Evolutionary conservation across 2,888 invertebrate species (phyloP).

Genomic region (Campoletis raptor): DNA sequence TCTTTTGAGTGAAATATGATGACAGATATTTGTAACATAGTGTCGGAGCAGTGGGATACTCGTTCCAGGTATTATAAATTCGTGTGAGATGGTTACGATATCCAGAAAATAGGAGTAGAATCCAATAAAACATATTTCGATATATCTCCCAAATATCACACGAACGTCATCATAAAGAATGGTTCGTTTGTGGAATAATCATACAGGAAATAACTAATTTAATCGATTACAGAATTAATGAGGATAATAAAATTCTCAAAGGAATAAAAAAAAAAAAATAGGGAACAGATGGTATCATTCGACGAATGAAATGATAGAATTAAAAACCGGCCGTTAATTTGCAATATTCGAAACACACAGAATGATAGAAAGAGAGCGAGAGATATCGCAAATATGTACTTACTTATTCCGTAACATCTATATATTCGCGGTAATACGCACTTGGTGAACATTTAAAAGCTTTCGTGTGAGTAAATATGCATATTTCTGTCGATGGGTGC

Average conservation of each 20-base stretch:
- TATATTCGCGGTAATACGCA: neutral
- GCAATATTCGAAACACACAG: neutral
- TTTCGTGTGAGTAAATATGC: conserved; percentile 1
- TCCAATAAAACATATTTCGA: neutral
- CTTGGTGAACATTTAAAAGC: conserved; percentile 17
- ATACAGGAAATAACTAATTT: neutral
- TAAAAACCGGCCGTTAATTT: neutral
- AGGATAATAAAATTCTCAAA: neutral
- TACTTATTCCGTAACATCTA: neutral
- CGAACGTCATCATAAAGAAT: neutral
- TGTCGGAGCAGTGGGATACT: neutral
- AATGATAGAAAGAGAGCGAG: neutral
- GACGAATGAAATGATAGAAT: neutral
- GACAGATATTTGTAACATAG: neutral
- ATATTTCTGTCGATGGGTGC: neutral
- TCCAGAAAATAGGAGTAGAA: neutral
- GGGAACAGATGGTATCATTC: neutral
- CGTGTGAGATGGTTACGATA: neutral
- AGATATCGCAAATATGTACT: neutral
- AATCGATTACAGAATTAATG: neutral
- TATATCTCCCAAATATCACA: neutral
- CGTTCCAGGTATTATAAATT: neutral
- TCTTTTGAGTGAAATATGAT: neutral
- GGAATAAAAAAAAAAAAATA: neutral
- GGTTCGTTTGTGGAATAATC: neutral